phyloP scores from a whole-genome alignment of 2,888 invertebrate species.

The Apamea sordens region DNA sequence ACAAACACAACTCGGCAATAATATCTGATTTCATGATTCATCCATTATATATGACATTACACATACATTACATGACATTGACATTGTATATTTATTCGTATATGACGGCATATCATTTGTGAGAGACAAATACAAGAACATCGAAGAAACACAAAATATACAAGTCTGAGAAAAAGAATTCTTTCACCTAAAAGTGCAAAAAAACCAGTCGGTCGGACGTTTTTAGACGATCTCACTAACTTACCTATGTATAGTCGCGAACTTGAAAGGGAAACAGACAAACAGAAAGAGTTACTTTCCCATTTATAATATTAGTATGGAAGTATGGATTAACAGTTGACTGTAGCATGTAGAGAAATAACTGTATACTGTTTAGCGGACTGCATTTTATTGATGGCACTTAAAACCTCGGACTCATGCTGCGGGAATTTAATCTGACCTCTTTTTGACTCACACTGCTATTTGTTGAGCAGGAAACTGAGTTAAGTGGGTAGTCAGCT shows the following conservation, averaged over 20 bases:
- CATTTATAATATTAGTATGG: not conserved
- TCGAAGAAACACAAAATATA: not conserved
- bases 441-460: constrained; percentile 37
- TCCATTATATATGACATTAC: not conserved
- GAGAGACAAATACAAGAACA: not conserved
- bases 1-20: not conserved
- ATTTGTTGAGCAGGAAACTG: constrained; percentile 33
- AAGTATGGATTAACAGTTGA: not conserved
- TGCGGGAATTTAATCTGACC: constrained; percentile 50
- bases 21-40: not conserved
- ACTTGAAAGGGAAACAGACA: not conserved
- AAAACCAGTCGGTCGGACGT: not conserved
- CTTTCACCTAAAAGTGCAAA: not conserved
- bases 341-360: not conserved
- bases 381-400: constrained; percentile 29
- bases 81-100: not conserved
- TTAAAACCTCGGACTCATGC: constrained; percentile 38
- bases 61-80: too few relatives aligned
- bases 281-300: not conserved
- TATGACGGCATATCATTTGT: not conserved
- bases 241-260: not conserved
- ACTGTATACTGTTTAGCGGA: constrained; percentile 18
- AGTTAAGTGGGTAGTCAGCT: not conserved
- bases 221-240: not conserved
- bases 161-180: not conserved